Base-by-base conservation (phyloP, 2,888 invertebrate species). In the Scaptodrosophila latifasciaeformis region DNA sequence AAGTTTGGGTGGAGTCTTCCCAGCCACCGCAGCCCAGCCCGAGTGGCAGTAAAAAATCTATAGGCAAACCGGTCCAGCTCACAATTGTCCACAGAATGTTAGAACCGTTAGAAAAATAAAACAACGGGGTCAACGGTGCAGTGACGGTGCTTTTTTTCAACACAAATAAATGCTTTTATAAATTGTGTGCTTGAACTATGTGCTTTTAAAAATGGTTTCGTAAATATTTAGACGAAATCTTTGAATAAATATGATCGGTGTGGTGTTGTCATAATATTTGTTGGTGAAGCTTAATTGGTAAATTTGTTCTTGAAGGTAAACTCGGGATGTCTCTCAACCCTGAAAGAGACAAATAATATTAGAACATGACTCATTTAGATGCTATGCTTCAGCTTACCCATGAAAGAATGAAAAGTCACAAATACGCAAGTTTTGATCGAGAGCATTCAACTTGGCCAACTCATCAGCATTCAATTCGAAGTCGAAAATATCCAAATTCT, bases 401-500 rank as follows among this genome's bases (percentile, higher is more conserved):
- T 87, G 86, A 67, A 93, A 91, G 80, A 92, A 91, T 15, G 84
- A 70, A 82, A 94, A 94, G 84, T 92, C 91, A 67, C 93, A 90
- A 58, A 94, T 89, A 49, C 94, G 90, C 0, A 90, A 91, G 17
- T 86, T 85, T 62, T 89, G 88, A 83, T 96, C 92, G 49, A 94
- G 83, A 0, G 84, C 86, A 27, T 88, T 87, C 49, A 96, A 81
- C 47, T 88, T 87, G 0, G 85, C 70, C 86, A 93, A 89, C 78
- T 95, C 94, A 1, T 87, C 86, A 0, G 87, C 82, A 44, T 87
- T 89, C 37, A 96, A 84, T 65, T 89, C 85, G 82, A 95, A 95
- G 85, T 92, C 91, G 83, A 93, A 94, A 47, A 95, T 84, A 52
- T 92, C 87, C 39, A 95, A 89, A 82, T 96, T 96, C 86, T 93